Evolutionary conservation across 92 coral and sea anemone species (phyloP).

Genomic region (Hydrozoanthus gracilis): DNA sequence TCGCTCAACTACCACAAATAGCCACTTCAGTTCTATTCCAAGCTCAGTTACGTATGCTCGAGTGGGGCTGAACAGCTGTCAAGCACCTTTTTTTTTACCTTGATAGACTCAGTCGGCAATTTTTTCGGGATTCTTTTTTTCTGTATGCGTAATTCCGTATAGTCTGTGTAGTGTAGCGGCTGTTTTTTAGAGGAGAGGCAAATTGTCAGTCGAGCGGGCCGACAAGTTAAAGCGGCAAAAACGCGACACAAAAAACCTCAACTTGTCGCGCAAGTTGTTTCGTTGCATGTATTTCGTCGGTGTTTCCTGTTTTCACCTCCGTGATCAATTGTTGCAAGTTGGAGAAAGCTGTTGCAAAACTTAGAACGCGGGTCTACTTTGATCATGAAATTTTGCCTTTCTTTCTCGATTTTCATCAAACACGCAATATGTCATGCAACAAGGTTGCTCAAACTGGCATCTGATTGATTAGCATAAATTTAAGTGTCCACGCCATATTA

Average conservation of each 20-base stretch:
- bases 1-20: too few species aligned
- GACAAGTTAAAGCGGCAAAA: conserved; percentile 28
- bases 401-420: conserved; percentile 49
- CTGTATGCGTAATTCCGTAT: too few species aligned
- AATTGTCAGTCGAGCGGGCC: too few species aligned
- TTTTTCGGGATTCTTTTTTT: too few species aligned
- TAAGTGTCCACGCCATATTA: neutral
- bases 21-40: too few species aligned
- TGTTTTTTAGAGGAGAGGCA: too few species aligned
- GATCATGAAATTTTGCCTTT: conserved; percentile 44
- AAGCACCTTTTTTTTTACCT: too few species aligned
- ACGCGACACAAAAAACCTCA: conserved; percentile 49
- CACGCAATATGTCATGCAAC: conserved; percentile 36
- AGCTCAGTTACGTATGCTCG: too few species aligned
- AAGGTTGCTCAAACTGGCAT: conserved; percentile 24
- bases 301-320: conserved; percentile 44
- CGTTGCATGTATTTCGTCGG: conserved; percentile 48
- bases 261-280: conserved; percentile 47
- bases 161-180: too few species aligned
- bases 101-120: too few species aligned
- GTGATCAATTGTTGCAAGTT: conserved; percentile 43
- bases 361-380: conserved; percentile 51
- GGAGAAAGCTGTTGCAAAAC: conserved; percentile 36
- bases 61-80: too few species aligned
- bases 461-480: conserved; percentile 55